Conservation (phyloP, 2,888 invertebrate genomes). For the Eristalinus aeneus region DNA sequence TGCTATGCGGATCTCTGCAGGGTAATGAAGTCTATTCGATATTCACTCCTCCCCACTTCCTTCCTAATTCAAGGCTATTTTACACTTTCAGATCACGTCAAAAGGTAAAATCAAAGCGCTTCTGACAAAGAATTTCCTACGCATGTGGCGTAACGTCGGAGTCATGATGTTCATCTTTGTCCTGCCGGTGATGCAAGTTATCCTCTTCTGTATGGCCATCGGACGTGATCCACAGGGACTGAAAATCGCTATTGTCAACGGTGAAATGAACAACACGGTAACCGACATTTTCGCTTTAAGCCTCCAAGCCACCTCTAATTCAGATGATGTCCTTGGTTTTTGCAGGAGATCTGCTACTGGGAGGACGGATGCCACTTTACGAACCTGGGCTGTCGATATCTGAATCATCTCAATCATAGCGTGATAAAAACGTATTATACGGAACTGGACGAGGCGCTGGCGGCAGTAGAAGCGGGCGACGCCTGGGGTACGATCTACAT, state of each 20-base stretch:
- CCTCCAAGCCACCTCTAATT: not conserved
- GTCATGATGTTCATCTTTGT: slow-evolving; percentile 97
- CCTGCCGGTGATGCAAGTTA: slow-evolving; percentile 96
- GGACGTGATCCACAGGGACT: slow-evolving; percentile 93
- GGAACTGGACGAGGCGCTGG: slow-evolving; percentile 85
- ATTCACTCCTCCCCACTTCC: not conserved
- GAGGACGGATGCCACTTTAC: slow-evolving; percentile 85
- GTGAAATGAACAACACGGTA: slow-evolving; percentile 83
- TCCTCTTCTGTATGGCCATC: slow-evolving; percentile 95
- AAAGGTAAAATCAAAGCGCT: slow-evolving; percentile 91
- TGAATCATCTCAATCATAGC: slow-evolving; percentile 88
- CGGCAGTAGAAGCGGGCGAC: slow-evolving; percentile 88
- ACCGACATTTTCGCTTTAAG: not conserved
- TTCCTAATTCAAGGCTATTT: not conserved
- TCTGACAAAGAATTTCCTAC: slow-evolving; percentile 92
- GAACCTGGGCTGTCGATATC: slow-evolving; percentile 90
- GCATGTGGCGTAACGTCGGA: slow-evolving; percentile 96
- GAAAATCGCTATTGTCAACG: slow-evolving; percentile 89
- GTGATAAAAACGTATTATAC: slow-evolving; percentile 87
- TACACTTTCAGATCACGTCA: slow-evolving; percentile 84
- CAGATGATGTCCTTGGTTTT: not conserved
- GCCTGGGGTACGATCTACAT: slow-evolving; percentile 95
- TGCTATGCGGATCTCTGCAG: slow-evolving; percentile 77
- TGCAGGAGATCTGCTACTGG: slow-evolving; percentile 77
- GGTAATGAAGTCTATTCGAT: slow-evolving; percentile 64